Evolutionary conservation across 2,888 invertebrate genomes (phyloP), one percentile per base, ranked within the genome.

Genomic region (Plebejus anna): DNA sequence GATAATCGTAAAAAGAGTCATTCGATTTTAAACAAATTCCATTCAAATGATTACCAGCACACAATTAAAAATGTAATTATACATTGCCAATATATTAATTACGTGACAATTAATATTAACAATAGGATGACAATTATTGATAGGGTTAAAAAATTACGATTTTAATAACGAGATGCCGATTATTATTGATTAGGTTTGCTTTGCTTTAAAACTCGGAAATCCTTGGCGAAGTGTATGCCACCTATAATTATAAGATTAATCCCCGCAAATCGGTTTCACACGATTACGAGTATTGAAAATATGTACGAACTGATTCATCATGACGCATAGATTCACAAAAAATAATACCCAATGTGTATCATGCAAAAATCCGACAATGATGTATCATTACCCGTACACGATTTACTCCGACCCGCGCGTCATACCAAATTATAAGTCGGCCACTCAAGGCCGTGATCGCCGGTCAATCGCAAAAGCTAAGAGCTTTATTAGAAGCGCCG

Each of bases 361-460:
- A 70, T 72, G 72, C 78, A 77, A 76, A 79, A 79, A 78, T 72
- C 57, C 57, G n/a, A 32, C 36, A 71, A 51, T 72, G 72, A 59
- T 70, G 51, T 77, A 75, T 57, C 55, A 59, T 76, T 76, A 70
- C 55, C 78, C 70, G 76, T 71, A 80, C 70, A 76, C 75, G 75
- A 75, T 76, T 70, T 77, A 76, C 75, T 72, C 51, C 78, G 80
- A 80, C 81, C 81, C 79, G 77, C 66, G 77, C 78, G 79, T 80
- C 81, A 77, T 75, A 79, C 76, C 70, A 76, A 79, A 80, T 81
- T 78, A 79, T 80, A 81, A 79, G 77, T 77, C 75, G 79, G 78
- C 78, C 77, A 76, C 73, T 79, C 70, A 75, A 77, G 80, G 75
- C 78, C 79, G 77, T 80, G 78, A 81, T 78, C 72, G 78, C 75